Base-by-base conservation (phyloP, 2,113 vertebrate species). In the Falco punctatus region DNA sequence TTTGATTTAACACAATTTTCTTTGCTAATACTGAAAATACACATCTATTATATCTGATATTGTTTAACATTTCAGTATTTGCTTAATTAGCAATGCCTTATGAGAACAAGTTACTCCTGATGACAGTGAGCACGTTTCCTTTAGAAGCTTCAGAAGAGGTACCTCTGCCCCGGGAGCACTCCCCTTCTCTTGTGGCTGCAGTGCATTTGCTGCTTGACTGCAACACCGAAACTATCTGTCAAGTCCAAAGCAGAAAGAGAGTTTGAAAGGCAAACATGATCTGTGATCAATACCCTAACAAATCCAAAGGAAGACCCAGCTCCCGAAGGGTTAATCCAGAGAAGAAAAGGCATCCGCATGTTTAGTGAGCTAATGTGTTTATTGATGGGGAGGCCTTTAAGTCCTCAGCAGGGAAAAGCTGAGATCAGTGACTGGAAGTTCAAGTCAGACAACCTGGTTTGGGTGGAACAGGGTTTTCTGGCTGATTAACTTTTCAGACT, bases 271-370 rank as follows among this genome's bases (percentile, higher is more conserved):
- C 97, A 98, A 98, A 98, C 98, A 94, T 95, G 98, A 98, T 98
- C 97, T 97, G 94, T 98, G 98, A 98, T 98, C 98, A 98, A 98
- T 98, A 98, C 96, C 98, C 98, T 98, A 98, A 99, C 97, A 98
- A 99, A 98, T 98, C 98, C 97, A 97, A 98, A 97, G 98, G 98
- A 98, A 98, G 97, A 97, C 98, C 96, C 97, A 98, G 97, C 97
- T 98, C 98, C 97, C 98, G 58, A 98, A 98, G 98, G 98, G 98
- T 98, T 98, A 98, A 99, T 98, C 97, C 95, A 92, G 97, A 98
- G 97, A 98, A 98, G 98, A 98, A 98, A 97, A 98, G 95, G 97
- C 97, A 98, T 98, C 98, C 97, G 33, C 79, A 97, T 98, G 96
- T 97, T 98, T 98, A 98, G 98, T 90, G 95, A 97, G 96, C 97